Evolutionary conservation across 2,888 invertebrate genomes (phyloP).

Genomic region (Apamea epomidion): DNA sequence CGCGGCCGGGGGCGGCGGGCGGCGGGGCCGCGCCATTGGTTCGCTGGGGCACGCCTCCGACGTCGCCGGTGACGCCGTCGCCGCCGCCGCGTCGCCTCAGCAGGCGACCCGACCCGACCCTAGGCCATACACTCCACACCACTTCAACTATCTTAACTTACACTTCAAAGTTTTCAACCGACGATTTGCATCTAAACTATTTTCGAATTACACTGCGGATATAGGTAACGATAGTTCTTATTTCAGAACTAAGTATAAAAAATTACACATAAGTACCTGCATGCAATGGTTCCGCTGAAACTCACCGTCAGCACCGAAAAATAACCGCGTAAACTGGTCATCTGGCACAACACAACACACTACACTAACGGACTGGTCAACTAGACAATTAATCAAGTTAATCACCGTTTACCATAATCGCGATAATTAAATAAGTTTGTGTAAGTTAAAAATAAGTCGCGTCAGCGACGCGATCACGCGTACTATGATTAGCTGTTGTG

Average conservation of each 20-base stretch:
- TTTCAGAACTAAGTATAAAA: neutral
- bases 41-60: slow-evolving; percentile 87
- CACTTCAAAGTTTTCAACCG: slow-evolving; percentile 73
- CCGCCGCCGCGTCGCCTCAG: slow-evolving; percentile 78
- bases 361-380: slow-evolving; percentile 52
- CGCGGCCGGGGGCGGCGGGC: slow-evolving; percentile 82
- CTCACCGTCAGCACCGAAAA: slow-evolving; percentile 15
- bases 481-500: slow-evolving; percentile 30
- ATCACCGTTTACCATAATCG: slow-evolving; percentile 54
- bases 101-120: slow-evolving; percentile 71
- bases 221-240: slow-evolving; percentile 15
- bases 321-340: slow-evolving; percentile 31
- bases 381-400: slow-evolving; percentile 58
- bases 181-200: slow-evolving; percentile 71
- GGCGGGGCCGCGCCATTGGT: slow-evolving; percentile 87
- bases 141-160: slow-evolving; percentile 78
- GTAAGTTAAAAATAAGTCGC: slow-evolving; percentile 41
- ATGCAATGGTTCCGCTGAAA: slow-evolving; percentile 6
- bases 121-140: slow-evolving; percentile 71
- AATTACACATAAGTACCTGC: slow-evolving; percentile 27
- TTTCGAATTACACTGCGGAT: slow-evolving; percentile 65
- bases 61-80: slow-evolving; percentile 80
- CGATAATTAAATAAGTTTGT: slow-evolving; percentile 59
- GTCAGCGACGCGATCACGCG: slow-evolving; percentile 38
- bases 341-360: slow-evolving; percentile 34